These are phyloP conservation scores for Bombyx mandarina DNA, from an alignment of 1,140 invertebrate genomes.

Conservation along the genomic window DNA sequence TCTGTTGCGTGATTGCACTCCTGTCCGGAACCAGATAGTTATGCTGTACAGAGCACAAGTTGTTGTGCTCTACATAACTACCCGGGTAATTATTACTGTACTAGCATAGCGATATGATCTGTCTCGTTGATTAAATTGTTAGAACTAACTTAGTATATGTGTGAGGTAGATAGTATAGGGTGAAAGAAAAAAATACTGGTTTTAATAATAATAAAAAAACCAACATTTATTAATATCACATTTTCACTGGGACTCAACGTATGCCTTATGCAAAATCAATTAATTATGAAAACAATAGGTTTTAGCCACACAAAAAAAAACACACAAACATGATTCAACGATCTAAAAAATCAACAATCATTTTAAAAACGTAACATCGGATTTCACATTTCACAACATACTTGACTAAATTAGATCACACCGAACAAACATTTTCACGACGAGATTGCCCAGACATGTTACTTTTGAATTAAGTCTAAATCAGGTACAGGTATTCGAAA, in stretches of 20 bases:
- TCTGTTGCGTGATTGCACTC: too few species aligned
- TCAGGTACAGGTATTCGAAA: constrained; percentile 52
- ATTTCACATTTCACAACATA: too few species aligned
- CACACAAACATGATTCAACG: too few species aligned
- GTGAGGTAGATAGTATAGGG: too few species aligned
- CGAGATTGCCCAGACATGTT: constrained; percentile 35
- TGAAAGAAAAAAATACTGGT: background rate
- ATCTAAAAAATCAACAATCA: too few species aligned
- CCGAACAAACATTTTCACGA: constrained; percentile 13
- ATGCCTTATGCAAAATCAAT: constrained; percentile 26
- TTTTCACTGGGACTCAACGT: constrained; percentile 55
- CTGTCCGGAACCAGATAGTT: background rate
- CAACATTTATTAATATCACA: constrained; percentile 51
- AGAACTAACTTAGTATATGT: too few species aligned
- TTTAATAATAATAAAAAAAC: constrained; percentile 14
- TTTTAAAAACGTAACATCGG: too few species aligned
- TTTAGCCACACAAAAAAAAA: too few species aligned
- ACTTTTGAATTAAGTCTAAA: constrained; percentile 34
- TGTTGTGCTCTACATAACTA: constrained; percentile 1
- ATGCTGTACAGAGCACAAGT: background rate
- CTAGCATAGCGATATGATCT: background rate
- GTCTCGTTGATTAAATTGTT: background rate
- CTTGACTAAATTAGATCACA: background rate
- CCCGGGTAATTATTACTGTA: background rate
- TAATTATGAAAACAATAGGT: background rate